Conservation (phyloP, 2,113 vertebrate species). For the Melanerpes formicivorus region DNA sequence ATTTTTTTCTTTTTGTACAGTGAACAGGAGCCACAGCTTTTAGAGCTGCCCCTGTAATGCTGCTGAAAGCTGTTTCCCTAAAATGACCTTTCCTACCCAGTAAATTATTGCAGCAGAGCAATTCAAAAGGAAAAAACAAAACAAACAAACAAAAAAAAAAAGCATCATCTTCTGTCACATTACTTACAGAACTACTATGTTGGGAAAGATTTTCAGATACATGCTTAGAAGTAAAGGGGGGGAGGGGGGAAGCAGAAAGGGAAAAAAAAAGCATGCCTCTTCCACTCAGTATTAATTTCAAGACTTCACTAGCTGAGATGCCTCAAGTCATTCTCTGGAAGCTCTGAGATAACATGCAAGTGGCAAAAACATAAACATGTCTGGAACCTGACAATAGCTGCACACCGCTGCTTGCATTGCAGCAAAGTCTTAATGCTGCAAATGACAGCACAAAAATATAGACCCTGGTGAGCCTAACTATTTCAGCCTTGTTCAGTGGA, state of each 20-base stretch:
- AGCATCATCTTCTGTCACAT: background rate
- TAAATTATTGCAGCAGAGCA: background rate
- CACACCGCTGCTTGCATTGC: background rate
- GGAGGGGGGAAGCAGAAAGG: background rate
- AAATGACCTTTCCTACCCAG: background rate
- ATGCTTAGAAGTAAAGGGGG: background rate
- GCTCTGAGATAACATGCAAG: background rate
- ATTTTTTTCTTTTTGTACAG: background rate
- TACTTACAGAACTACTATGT: background rate
- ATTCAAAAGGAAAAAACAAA: background rate
- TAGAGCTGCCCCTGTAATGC: background rate
- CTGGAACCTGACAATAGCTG: background rate
- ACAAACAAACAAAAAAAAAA: background rate
- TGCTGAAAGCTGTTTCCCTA: conserved; percentile 13
- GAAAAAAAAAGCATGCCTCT: background rate
- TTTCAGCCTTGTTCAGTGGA: background rate
- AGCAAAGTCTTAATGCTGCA: background rate
- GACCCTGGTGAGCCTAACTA: background rate
- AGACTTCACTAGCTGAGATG: background rate
- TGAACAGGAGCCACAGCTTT: background rate
- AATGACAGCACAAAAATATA: background rate
- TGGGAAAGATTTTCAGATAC: background rate
- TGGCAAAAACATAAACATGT: background rate
- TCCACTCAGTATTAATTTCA: background rate
- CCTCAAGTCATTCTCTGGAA: background rate